phyloP scores from a whole-genome alignment of 2,113 vertebrate species.

The Antennarius striatus region DNA sequence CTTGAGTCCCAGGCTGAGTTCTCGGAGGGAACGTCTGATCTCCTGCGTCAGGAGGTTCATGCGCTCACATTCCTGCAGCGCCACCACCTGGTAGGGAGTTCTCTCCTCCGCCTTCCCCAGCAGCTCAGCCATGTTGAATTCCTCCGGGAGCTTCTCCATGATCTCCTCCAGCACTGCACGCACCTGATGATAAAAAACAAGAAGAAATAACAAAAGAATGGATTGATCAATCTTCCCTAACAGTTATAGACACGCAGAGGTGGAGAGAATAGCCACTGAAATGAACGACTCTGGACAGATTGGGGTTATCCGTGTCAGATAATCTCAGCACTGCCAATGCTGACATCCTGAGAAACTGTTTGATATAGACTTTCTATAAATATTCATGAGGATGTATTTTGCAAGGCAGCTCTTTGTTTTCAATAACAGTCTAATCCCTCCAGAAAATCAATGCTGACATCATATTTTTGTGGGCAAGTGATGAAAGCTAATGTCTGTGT shows the following conservation, averaged over 20 bases:
- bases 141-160: constrained; percentile 87
- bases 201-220: too few relatives aligned
- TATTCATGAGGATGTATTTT: constrained; percentile 66
- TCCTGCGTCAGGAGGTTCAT: constrained; percentile 91
- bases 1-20: constrained; percentile 90
- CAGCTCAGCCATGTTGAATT: constrained; percentile 89
- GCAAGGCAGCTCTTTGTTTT: constrained; percentile 62
- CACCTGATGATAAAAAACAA: constrained; percentile 76
- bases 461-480: constrained; percentile 55
- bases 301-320: constrained; percentile 17
- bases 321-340: constrained; percentile 17
- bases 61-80: constrained; percentile 92
- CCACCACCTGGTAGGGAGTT: constrained; percentile 89
- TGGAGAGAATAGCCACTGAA: neutral
- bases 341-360: constrained; percentile 46
- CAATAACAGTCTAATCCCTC: constrained; percentile 57
- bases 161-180: constrained; percentile 87
- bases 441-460: constrained; percentile 62
- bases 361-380: constrained; percentile 48
- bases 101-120: constrained; percentile 86
- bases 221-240: too few relatives aligned
- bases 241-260: neutral
- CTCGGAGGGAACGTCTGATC: constrained; percentile 83
- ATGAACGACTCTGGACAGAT: constrained; percentile 3
- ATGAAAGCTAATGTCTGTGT: constrained; percentile 59